Base-by-base conservation (phyloP, 2,888 invertebrate species). In the Hydrotaea diabolus region DNA sequence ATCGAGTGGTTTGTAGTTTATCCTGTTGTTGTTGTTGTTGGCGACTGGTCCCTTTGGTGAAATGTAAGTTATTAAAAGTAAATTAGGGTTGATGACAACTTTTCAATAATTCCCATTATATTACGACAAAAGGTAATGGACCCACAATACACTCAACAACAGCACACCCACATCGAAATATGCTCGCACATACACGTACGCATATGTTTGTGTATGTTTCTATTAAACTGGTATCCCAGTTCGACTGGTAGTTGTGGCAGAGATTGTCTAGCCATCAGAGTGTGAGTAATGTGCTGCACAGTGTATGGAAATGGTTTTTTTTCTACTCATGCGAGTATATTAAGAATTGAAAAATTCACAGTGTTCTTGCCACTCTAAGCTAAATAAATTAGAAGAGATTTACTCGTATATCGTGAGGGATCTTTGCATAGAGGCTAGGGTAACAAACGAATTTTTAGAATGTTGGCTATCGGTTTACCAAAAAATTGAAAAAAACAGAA, bases 1-100 rank as follows among this genome's bases (percentile, higher is more conserved):
- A 31, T 31, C 31, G 39, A 39, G 39, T 39, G 39, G 74, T 75
- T 13, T 57, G n/a, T 59, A 46, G 62, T 66, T 85, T 59, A 2
- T 5, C n/a, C 49, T 23, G 36, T 39, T 13, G 7, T 4, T 39
- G 31, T 31, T 31, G 17, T 69, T 23, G n/a, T 76, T 36, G 43
- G n/a, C 15, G n/a, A 2, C 15, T 66, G 39, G 31, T 36, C 64
- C 39, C 59, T 74, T 85, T 79, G 49, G 19, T 75, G 64, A 72
- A 77, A 74, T 82, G 53, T 88, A 90, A 90, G 91, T 90, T 91
- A 90, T 90, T 90, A 90, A 91, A 91, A 90, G 88, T 89, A 90
- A 89, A 90, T 90, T 91, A 90, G 91, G 90, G 90, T 90, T 90
- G 87, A 87, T 80, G 77, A 77, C 80, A 83, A 78, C 53, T 78